Evolutionary conservation across 2,797 vertebrate species (phyloP).

Genomic region (Adelosebastes latens): DNA sequence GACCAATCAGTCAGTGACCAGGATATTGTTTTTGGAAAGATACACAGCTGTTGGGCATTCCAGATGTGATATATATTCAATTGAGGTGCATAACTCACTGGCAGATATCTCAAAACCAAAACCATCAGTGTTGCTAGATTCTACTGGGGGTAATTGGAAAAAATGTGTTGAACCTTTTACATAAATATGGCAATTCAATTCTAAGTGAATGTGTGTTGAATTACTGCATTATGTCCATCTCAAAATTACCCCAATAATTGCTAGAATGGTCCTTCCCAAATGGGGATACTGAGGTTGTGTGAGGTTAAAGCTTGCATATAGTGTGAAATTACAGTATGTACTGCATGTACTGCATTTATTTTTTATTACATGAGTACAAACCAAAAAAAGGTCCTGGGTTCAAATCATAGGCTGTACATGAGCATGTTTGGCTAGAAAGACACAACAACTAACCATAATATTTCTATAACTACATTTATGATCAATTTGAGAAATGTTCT

Average conservation of each 20-base stretch:
- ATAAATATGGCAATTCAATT: not conserved
- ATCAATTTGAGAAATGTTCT: too few relatives aligned
- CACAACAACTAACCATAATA: too few relatives aligned
- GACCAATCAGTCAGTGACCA: not conserved
- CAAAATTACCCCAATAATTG: not conserved
- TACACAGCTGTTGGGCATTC: not conserved
- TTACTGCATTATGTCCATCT: not conserved
- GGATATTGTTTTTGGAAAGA: constrained; percentile 13
- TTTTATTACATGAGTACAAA: not conserved
- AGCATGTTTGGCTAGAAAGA: too few relatives aligned
- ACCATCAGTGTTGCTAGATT: not conserved
- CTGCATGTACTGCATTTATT: not conserved
- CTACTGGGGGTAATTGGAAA: not conserved
- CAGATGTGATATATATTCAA: not conserved
- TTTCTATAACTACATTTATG: too few relatives aligned
- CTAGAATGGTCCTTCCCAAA: not conserved
- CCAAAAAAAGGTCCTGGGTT: not conserved
- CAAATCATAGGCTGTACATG: not conserved
- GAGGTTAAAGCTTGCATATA: not conserved
- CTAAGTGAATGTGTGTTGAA: not conserved
- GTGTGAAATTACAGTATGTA: not conserved
- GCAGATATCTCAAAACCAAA: not conserved
- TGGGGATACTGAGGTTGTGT: not conserved
- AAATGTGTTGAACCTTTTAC: not conserved
- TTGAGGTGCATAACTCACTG: not conserved